Evolutionary conservation across 2,888 invertebrate species (phyloP).

Genomic region (Asteroscopus sphinx): DNA sequence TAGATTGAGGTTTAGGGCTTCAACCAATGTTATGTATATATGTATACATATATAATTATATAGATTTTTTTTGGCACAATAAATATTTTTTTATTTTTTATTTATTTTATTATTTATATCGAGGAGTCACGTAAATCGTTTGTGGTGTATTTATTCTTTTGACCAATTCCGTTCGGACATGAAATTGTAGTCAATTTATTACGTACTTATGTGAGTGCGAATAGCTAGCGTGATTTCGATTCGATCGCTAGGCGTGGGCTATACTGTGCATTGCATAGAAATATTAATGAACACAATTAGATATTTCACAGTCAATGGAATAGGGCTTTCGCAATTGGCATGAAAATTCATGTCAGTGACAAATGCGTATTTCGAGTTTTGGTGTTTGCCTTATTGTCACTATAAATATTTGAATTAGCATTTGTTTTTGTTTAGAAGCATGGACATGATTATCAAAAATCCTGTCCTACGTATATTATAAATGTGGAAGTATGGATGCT

Average conservation of each 20-base stretch:
- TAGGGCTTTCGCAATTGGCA: constrained; percentile 26
- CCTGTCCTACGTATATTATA: too few species aligned
- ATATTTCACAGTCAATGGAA: constrained; percentile 16
- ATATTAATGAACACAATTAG: constrained; percentile 44
- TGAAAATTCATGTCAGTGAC: constrained; percentile 37
- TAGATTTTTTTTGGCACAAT: too few species aligned
- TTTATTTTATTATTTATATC: too few species aligned
- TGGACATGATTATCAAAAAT: too few species aligned
- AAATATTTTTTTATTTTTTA: too few species aligned
- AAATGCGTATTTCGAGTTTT: constrained; percentile 31
- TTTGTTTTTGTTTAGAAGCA: not conserved
- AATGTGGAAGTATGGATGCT: too few species aligned
- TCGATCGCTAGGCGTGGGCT: constrained; percentile 19
- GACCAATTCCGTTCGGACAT: constrained; percentile 36
- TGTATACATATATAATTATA: too few species aligned
- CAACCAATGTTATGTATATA: too few species aligned
- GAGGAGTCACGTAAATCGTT: too few species aligned
- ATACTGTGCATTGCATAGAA: constrained; percentile 20
- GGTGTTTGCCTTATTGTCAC: constrained; percentile 7
- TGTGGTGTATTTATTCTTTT: constrained; percentile 30
- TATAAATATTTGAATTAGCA: constrained; percentile 12
- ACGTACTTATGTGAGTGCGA: constrained; percentile 36
- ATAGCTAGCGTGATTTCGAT: constrained; percentile 31
- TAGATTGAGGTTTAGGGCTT: too few species aligned
- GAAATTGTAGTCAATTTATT: constrained; percentile 15